phyloP scores from a whole-genome alignment of 2,113 vertebrate species.

The Mohoua ochrocephala region DNA sequence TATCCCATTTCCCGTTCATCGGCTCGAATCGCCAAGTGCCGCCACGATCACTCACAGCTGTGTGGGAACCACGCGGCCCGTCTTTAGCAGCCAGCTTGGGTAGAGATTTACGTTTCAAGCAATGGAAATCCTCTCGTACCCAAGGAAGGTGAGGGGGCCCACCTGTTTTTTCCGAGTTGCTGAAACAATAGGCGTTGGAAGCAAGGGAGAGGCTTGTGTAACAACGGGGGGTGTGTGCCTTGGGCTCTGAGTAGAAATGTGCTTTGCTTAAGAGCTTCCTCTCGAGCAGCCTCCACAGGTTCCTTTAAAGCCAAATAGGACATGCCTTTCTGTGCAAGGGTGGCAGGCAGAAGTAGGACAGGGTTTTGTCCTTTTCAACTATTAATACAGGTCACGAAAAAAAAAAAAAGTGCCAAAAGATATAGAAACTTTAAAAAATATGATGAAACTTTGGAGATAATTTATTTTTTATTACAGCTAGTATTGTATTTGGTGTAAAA shows the following conservation, averaged over 20 bases:
- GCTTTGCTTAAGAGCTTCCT: neutral
- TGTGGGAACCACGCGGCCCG: neutral
- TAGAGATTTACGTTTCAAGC: neutral
- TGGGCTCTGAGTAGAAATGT: neutral
- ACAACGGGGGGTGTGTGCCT: neutral
- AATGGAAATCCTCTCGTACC: neutral
- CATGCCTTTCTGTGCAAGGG: neutral
- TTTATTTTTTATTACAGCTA: neutral
- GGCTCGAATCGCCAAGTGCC: fast-evolving
- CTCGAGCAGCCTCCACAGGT: neutral
- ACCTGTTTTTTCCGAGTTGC: neutral
- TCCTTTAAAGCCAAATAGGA: neutral
- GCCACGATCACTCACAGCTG: fast-evolving
- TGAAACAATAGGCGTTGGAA: neutral
- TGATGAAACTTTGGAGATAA: neutral
- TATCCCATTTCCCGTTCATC: fast-evolving
- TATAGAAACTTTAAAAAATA: neutral
- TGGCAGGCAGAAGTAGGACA: neutral
- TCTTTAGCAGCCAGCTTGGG: neutral
- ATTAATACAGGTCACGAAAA: neutral
- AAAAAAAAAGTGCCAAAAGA: neutral
- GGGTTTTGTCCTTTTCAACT: neutral
- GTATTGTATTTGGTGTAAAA: neutral
- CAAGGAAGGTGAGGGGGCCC: no score
- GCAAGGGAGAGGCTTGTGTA: neutral